A percentile compares a stretch with the other conserved stretches of the same genome.
These are phyloP conservation scores for Polyploca ridens DNA, from an alignment of 2,888 invertebrate genomes.

Conservation along the genomic window DNA sequence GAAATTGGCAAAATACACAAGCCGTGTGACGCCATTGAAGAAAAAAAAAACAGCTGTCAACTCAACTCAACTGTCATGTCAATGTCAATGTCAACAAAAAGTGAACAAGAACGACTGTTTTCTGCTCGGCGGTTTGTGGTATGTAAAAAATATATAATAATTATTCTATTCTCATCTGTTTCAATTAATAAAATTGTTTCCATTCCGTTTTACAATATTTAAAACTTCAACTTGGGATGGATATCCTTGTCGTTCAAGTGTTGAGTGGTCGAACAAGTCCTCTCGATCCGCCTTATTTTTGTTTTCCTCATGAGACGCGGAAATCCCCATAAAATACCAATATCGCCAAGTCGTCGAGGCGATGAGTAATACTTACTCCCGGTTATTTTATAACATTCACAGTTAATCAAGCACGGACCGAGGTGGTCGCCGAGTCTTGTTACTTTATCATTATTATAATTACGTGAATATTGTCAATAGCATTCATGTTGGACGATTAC, in stretches of 20 bases:
- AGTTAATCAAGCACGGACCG: not conserved
- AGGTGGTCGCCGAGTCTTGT: not conserved
- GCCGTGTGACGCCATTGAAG: too few species aligned
- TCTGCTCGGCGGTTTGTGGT: too few species aligned
- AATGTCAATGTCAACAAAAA: too few species aligned
- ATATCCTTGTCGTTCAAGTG: too few species aligned
- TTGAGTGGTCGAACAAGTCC: not conserved
- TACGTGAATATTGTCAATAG: not conserved
- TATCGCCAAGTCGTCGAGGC: constrained; percentile 15
- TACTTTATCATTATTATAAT: not conserved
- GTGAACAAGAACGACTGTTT: too few species aligned
- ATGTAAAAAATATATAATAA: too few species aligned
- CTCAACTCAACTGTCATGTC: too few species aligned
- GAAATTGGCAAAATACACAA: too few species aligned
- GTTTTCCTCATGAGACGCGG: constrained; percentile 13
- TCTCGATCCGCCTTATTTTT: not conserved
- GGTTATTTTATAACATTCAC: not conserved
- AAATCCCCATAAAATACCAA: constrained; percentile 21
- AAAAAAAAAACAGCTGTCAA: too few species aligned
- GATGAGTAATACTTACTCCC: constrained; percentile 19
- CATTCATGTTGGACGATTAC: not conserved
- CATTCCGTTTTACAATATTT: not conserved
- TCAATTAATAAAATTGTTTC: too few species aligned
- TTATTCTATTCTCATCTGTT: too few species aligned
- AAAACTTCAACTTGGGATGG: too few species aligned